These are phyloP conservation scores for Cherax quadricarinatus DNA, from an alignment of 1,140 invertebrate species.

Conservation along the genomic window DNA sequence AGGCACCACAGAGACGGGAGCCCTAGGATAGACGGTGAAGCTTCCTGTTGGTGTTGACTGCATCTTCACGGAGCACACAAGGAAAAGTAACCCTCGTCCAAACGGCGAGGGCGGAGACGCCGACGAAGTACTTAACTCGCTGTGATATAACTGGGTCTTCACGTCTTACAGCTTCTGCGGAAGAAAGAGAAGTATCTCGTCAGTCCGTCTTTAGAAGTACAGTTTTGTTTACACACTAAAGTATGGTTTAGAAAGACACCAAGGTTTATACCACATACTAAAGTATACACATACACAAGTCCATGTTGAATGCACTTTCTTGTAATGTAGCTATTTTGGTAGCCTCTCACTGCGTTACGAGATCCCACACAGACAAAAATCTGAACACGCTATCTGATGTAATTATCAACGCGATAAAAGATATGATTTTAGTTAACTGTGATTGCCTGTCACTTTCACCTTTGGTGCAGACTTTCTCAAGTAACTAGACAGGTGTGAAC, in stretches of 20 bases:
- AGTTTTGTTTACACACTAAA: not conserved
- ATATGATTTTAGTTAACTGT: not conserved
- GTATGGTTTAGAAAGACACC: too few relatives aligned
- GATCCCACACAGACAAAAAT: not conserved
- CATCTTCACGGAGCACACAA: not conserved
- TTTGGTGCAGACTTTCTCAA: not conserved
- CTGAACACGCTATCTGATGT: too few relatives aligned
- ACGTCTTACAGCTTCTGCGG: not conserved
- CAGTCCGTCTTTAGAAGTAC: not conserved
- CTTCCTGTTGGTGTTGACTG: constrained; percentile 44
- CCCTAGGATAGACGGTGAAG: constrained; percentile 45
- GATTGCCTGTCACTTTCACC: not conserved
- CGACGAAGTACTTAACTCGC: not conserved
- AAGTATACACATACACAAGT: not conserved
- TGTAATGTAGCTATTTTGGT: not conserved
- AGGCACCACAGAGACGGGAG: constrained; percentile 37
- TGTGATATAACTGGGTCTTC: not conserved
- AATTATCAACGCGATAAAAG: too few relatives aligned
- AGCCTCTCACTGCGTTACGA: not conserved
- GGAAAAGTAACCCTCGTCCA: not conserved
- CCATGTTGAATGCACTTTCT: not conserved
- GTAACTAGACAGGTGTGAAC: not conserved
- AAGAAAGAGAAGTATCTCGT: not conserved
- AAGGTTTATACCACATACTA: too few relatives aligned
- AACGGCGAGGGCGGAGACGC: not conserved